phyloP scores from a whole-genome alignment of 2,888 invertebrate species.

The Leptodirus hochenwartii region DNA sequence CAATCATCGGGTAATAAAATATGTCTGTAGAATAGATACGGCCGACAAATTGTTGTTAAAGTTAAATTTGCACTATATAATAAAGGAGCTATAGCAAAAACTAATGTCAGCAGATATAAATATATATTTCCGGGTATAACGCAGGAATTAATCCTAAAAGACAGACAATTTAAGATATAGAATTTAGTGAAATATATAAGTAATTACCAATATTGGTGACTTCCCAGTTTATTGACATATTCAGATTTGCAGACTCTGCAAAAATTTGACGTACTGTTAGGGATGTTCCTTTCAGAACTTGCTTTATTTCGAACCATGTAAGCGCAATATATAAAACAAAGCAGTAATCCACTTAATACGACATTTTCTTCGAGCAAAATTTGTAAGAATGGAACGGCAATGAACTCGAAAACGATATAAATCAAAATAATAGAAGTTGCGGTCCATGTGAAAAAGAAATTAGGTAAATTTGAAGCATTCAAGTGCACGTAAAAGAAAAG shows the following conservation, averaged over 20 bases:
- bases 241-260: too few relatives aligned
- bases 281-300: slow-evolving; percentile 49
- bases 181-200: slow-evolving; percentile 16
- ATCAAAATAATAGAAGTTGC: slow-evolving; percentile 45
- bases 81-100: slow-evolving; percentile 45
- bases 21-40: slow-evolving; percentile 43
- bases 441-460: slow-evolving; percentile 62
- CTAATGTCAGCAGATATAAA: slow-evolving; percentile 50
- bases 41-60: slow-evolving; percentile 75
- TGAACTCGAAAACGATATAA: slow-evolving; percentile 48
- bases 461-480: slow-evolving; percentile 27
- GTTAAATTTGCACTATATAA: slow-evolving; percentile 63
- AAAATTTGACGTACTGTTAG: slow-evolving; percentile 54
- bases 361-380: slow-evolving; percentile 48
- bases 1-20: slow-evolving; percentile 71
- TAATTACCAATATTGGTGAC: slow-evolving; percentile 61
- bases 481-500: slow-evolving; percentile 19
- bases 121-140: slow-evolving; percentile 62
- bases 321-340: slow-evolving; percentile 27
- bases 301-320: slow-evolving; percentile 29
- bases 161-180: slow-evolving; percentile 11
- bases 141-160: slow-evolving; percentile 64
- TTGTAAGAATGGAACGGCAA: slow-evolving; percentile 52
- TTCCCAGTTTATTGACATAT: too few relatives aligned
- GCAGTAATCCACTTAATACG: slow-evolving; percentile 32